Evolutionary conservation across 2,113 vertebrate species (phyloP).

Genomic region (Erpornis zantholeuca): DNA sequence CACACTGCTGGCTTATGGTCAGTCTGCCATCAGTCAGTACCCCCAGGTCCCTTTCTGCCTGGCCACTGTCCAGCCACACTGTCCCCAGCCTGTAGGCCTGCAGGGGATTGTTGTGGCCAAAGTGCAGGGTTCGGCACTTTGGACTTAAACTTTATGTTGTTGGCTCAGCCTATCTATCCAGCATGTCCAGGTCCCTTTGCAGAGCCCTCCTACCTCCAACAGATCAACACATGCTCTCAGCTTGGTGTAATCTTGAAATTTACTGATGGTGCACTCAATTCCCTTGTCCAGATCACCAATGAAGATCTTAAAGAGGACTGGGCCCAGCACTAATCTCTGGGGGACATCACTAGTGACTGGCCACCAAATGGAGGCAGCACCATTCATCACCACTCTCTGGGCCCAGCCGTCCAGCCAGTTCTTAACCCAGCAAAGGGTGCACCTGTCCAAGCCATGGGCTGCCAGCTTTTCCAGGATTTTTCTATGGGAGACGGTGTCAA

Average conservation of each 20-base stretch:
- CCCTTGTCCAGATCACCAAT: rapidly evolving
- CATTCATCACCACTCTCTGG: not conserved
- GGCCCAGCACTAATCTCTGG: not conserved
- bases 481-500: too few relatives aligned
- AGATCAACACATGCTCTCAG: not conserved
- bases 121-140: not conserved
- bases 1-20: too few relatives aligned
- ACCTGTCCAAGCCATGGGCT: not conserved
- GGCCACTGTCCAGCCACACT: too few relatives aligned
- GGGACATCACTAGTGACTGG: not conserved
- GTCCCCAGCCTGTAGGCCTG: too few relatives aligned
- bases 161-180: not conserved
- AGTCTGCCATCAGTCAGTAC: too few relatives aligned
- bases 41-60: too few relatives aligned
- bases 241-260: not conserved
- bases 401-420: not conserved
- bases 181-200: not conserved
- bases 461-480: too few relatives aligned
- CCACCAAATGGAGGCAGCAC: not conserved
- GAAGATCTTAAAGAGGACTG: not conserved
- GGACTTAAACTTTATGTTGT: not conserved
- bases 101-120: too few relatives aligned
- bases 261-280: not conserved
- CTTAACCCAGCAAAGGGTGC: not conserved
- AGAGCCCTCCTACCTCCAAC: not conserved